Conservation (phyloP, 2,113 vertebrate species). For the Brachypodius melanocephalos region DNA sequence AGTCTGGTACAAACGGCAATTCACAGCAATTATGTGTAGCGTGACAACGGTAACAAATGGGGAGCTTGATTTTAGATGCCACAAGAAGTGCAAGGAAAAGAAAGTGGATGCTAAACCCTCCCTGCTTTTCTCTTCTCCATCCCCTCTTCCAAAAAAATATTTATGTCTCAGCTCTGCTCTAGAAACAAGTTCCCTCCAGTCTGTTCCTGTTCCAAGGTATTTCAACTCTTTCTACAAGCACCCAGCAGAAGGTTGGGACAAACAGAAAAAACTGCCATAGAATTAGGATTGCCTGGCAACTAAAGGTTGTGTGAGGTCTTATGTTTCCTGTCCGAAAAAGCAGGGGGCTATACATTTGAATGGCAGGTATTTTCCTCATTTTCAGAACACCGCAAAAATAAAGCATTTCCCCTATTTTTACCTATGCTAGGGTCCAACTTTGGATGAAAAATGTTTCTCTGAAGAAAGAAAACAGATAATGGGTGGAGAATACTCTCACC, state of each 20-base stretch:
- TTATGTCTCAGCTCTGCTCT: background rate
- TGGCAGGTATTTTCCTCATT: background rate
- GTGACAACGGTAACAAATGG: background rate
- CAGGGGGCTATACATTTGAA: background rate
- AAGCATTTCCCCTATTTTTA: background rate
- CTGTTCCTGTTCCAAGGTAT: background rate
- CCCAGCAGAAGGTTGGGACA: background rate
- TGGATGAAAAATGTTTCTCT: background rate
- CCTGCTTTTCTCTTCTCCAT: background rate
- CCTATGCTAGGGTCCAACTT: background rate
- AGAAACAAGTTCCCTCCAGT: background rate
- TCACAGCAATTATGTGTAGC: background rate
- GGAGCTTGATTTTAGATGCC: background rate
- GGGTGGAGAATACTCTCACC: background rate
- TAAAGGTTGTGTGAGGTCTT: background rate
- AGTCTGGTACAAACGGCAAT: conserved; percentile 35
- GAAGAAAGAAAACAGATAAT: background rate
- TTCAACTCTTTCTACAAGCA: background rate
- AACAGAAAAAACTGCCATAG: background rate
- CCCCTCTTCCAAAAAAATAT: background rate
- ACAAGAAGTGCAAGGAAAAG: background rate
- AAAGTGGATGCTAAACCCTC: background rate
- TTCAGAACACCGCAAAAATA: background rate
- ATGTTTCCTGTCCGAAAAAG: background rate
- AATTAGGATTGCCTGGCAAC: background rate